Evolutionary conservation across 2,888 invertebrate species (phyloP), one percentile per base, ranked within the genome.

Genomic region (Drosophila phalerata): DNA sequence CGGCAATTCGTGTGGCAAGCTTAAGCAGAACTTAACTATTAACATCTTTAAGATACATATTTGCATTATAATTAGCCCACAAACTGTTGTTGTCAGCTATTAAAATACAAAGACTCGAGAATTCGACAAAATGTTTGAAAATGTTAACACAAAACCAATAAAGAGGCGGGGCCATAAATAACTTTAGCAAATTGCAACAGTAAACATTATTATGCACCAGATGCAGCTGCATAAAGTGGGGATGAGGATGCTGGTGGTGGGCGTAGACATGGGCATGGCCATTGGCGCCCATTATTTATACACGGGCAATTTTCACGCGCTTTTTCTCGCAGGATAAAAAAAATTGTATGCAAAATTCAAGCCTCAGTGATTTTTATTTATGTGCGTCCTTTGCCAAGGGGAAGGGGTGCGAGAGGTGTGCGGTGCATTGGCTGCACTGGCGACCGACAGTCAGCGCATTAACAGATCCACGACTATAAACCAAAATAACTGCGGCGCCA

Each of bases 331-430:
- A 25, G 69, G 22, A 25, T 48, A 57, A 15, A 51, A 63, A 64
- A 74, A 53, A 38, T 19, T 72, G 47, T 62, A 74, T 79, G 85
- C 83, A 78, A 85, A 78, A 88, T 89, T 80, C 88, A 88, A 88
- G 85, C 79, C 63, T 82, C 76, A 80, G 74, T 80, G 85, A 80
- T 77, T 86, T 86, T 86, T 78, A 86, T 86, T 89, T 88, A 89
- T 88, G 79, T 67, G 63, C 63, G 64, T 65, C 60, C 65, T 66
- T 73, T 57, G 25, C 34, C 2, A n/a, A n/a, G 25, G 8, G 9
- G 13, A 5, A 34, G 25, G 47, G 69, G 11, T 17, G 22, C 28
- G 32, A 17, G 34, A 19, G 10, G 42, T 13, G 1, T n/a, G 17
- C 1, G 22, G 30, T 48, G 30, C 32, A 49, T 62, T 34, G 52